phyloP scores from a whole-genome alignment of 2,797 vertebrate genomes.

The Neostethus bicornis region DNA sequence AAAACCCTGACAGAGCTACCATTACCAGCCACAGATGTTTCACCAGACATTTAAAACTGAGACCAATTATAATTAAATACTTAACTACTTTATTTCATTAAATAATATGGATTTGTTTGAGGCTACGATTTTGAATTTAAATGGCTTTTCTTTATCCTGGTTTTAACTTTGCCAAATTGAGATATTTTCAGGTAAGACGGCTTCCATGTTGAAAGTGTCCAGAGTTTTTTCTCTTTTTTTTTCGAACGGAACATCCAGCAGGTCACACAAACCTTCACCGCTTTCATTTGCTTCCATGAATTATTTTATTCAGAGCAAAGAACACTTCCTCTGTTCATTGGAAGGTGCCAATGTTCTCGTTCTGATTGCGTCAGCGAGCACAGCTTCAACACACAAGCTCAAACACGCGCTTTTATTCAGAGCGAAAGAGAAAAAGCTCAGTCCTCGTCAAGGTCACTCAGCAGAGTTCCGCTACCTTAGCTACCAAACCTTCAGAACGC shows the following conservation, averaged over 20 bases:
- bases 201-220: neutral
- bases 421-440: conserved; percentile 17
- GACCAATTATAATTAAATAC: neutral
- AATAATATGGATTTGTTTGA: neutral
- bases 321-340: conserved; percentile 27
- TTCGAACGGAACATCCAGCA: conserved; percentile 1
- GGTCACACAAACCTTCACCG: neutral
- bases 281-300: conserved; percentile 13
- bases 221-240: neutral
- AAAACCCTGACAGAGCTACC: neutral
- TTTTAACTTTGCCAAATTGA: conserved; percentile 4
- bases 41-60: neutral
- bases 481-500: too few relatives aligned
- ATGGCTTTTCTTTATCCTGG: neutral
- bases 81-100: conserved; percentile 1
- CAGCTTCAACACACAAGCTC: neutral
- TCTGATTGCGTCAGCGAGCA: conserved; percentile 37
- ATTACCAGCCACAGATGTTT: neutral
- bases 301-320: conserved; percentile 40
- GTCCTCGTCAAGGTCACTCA: conserved; percentile 38
- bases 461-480: too few relatives aligned
- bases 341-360: conserved; percentile 41
- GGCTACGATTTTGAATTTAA: neutral
- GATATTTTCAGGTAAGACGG: neutral
- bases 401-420: conserved; percentile 7